Percentiles rank a stretch among this genome's conserved stretches.
Evolutionary conservation across 53 echinoderm and acorn worm species (phyloP).

Genomic region (Apostichopus leukothele): DNA sequence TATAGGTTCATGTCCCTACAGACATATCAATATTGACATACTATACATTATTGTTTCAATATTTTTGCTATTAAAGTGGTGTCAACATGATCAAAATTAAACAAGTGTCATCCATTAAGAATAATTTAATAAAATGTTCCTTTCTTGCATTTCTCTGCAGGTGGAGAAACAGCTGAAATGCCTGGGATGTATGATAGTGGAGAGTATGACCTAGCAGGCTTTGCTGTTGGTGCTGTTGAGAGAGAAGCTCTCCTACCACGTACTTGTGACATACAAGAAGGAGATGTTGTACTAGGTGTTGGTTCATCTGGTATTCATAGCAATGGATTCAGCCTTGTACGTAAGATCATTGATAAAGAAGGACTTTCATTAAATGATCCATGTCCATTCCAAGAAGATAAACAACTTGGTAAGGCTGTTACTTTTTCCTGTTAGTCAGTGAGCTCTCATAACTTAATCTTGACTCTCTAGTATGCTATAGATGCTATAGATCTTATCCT

Average conservation of each 20-base stretch:
- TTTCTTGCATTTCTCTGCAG: slow-evolving; percentile 33
- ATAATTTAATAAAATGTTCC: too few species aligned
- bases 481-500: too few species aligned
- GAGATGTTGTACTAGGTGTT: slow-evolving; percentile 85
- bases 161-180: slow-evolving; percentile 99
- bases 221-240: slow-evolving; percentile 92
- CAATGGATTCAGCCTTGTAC: slow-evolving; percentile 94
- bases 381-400: slow-evolving; percentile 72
- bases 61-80: too few species aligned
- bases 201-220: slow-evolving; percentile 95
- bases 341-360: slow-evolving; percentile 69
- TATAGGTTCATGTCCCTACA: too few species aligned
- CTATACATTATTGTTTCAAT: too few species aligned
- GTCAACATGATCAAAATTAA: too few species aligned
- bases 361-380: slow-evolving; percentile 65
- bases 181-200: slow-evolving; percentile 83
- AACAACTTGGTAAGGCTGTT: slow-evolving; percentile 64
- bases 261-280: slow-evolving; percentile 63
- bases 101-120: too few species aligned
- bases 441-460: too few species aligned
- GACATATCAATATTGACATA: too few species aligned
- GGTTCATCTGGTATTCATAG: slow-evolving; percentile 99
- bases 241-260: slow-evolving; percentile 68
- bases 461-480: too few species aligned
- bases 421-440: neutral